Base-by-base conservation (phyloP, 30 jellyfish, hydroid and myxozoan species). In the Cassiopea xamachana region DNA sequence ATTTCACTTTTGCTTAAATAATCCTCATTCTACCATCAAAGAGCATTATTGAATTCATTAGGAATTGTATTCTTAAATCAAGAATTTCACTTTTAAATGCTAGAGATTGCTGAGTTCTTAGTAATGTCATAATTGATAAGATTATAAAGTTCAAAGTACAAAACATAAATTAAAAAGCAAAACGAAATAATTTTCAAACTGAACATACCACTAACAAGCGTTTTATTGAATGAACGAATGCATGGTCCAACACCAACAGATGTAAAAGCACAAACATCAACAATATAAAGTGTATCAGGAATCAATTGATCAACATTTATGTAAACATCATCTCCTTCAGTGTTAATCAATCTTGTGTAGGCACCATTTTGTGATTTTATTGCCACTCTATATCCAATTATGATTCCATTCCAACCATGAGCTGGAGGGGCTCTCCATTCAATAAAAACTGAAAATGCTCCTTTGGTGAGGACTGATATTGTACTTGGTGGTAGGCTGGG, bases 201-300 rank as follows among this genome's bases (percentile, higher is more conserved):
- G 10, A 73, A 92, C 92, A 77, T 68, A 92, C 98, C 78, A 49
- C 96, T 79, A 3, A 86, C 87, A 12, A 86, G 67, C 1, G 98
- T 92, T 84, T 48, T 75, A n/a, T 77, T 82, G 69, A 9, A 75
- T 18, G 97, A 71, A 60, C 92, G 80, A 18, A 69, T 69, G 67
- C 97, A 93, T 1, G 98, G 98, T 2, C 98, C 98, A 51, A 62
- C 78, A 2, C 97, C 98, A 58, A 73, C 95, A 27, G 86, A 69
- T 14, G 92, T 93, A 48, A 83, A 93, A 8, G 98, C 96, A 79
- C 98, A 93, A 44, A 93, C 92, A 82, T 84, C 94, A 46, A 93
- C 79, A 10, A 75, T 14, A 58, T 93, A 93, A n/a, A 69, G 4
- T 39, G 94, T 60, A 46, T 64, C 91, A 10, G 98, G 97, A 16